These are phyloP conservation scores for Hydrozoanthus tunicans DNA, from an alignment of 64 coral and sea anemone species.

Conservation along the genomic window DNA sequence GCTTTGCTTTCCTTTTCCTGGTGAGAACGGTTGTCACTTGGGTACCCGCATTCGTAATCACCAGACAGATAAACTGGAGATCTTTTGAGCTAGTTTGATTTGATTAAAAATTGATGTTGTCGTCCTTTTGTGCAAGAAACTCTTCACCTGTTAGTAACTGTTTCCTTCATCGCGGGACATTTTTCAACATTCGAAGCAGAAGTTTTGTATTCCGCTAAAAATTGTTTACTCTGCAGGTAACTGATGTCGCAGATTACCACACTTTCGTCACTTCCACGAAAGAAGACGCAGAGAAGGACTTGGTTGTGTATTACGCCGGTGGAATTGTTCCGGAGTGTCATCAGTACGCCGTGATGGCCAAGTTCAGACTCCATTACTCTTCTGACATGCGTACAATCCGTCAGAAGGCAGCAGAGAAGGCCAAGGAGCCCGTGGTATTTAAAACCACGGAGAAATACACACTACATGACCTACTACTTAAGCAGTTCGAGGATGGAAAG, in stretches of 20 bases:
- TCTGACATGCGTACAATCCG: slow-evolving; percentile 25
- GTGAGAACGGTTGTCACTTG: no score
- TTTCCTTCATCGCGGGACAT: background rate
- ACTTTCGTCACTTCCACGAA: slow-evolving; percentile 45
- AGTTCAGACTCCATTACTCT: slow-evolving; percentile 35
- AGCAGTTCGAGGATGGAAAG: slow-evolving; percentile 10
- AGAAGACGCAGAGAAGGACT: slow-evolving; percentile 4
- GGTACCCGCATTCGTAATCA: no score
- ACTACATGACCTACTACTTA: slow-evolving; percentile 54
- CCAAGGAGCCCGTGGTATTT: slow-evolving; percentile 33
- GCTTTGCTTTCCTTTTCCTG: no score
- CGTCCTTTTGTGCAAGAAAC: background rate
- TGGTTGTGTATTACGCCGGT: slow-evolving; percentile 56
- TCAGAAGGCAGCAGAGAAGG: background rate
- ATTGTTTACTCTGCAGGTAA: slow-evolving; percentile 13
- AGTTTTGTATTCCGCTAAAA: no score
- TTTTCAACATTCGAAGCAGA: background rate
- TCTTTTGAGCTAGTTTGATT: no score
- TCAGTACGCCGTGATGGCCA: slow-evolving; percentile 41
- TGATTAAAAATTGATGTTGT: background rate
- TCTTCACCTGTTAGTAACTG: slow-evolving; percentile 9
- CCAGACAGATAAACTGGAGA: no score
- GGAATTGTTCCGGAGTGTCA: slow-evolving; percentile 30
- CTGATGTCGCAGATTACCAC: slow-evolving; percentile 27
- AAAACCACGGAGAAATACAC: slow-evolving; percentile 25